Percentiles rank a stretch among this genome's conserved stretches.
Conservation (phyloP, 1,140 invertebrate species). For the Subanguina moxae region DNA sequence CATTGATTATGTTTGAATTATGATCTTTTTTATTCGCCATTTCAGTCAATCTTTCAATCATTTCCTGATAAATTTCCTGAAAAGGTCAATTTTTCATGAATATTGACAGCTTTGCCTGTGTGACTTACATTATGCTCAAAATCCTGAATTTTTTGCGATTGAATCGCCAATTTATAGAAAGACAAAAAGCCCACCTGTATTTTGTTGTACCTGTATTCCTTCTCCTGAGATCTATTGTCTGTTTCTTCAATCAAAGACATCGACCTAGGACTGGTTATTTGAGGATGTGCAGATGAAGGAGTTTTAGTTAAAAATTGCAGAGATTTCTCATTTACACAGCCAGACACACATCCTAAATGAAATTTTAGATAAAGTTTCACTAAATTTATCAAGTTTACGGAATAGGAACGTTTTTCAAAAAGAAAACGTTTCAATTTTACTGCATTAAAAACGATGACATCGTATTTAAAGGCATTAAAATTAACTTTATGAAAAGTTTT, state of each 20-base stretch:
- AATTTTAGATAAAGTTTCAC: neutral
- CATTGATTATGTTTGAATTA: slow-evolving; percentile 44
- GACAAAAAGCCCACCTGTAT: neutral
- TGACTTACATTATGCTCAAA: slow-evolving; percentile 39
- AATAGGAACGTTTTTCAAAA: too few relatives aligned
- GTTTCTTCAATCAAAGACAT: slow-evolving; percentile 19
- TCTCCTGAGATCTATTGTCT: slow-evolving; percentile 25
- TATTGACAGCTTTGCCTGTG: neutral
- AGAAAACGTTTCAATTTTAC: too few relatives aligned
- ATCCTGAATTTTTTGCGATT: slow-evolving; percentile 34
- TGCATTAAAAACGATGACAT: too few relatives aligned
- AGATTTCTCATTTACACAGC: slow-evolving; percentile 52
- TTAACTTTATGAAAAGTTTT: too few relatives aligned
- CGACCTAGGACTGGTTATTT: neutral
- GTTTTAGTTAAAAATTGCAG: slow-evolving; percentile 34
- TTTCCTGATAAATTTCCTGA: slow-evolving; percentile 53
- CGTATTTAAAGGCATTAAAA: too few relatives aligned
- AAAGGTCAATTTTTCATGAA: slow-evolving; percentile 18
- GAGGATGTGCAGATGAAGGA: slow-evolving; percentile 18
- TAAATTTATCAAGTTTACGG: too few relatives aligned
- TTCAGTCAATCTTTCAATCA: slow-evolving; percentile 33
- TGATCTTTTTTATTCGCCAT: slow-evolving; percentile 21
- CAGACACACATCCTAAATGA: slow-evolving; percentile 45
- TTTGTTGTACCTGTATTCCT: slow-evolving; percentile 23
- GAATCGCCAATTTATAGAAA: neutral